phyloP scores from a whole-genome alignment of 1,140 invertebrate species.

The Drosophila biarmipes region DNA sequence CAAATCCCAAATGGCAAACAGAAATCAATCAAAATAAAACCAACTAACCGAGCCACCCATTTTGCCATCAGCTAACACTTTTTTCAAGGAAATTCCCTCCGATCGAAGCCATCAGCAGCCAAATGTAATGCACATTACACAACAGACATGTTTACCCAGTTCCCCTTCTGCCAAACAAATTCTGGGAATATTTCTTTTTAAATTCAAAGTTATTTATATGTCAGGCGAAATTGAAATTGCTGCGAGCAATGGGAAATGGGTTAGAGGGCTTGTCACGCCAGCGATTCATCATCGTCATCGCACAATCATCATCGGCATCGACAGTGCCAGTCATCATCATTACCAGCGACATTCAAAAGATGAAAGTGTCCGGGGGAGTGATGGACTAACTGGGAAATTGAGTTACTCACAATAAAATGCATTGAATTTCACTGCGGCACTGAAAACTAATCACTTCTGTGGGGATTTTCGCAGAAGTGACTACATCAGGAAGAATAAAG shows the following conservation, averaged over 20 bases:
- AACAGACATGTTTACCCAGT: conserved; percentile 50
- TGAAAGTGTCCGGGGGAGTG: conserved; percentile 41
- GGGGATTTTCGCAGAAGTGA: not conserved
- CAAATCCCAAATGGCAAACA: conserved; percentile 51
- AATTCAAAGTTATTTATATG: conserved; percentile 80
- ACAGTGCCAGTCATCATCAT: conserved; percentile 40
- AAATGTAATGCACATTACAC: conserved; percentile 59
- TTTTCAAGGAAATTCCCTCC: conserved; percentile 31
- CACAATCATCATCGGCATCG: conserved; percentile 32
- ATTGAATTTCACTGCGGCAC: not conserved
- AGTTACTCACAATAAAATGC: conserved; percentile 16
- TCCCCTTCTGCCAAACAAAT: conserved; percentile 22
- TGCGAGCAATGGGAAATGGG: conserved; percentile 8
- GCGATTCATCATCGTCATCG: conserved; percentile 68
- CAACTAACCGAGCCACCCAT: conserved; percentile 24
- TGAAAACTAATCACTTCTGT: conserved; percentile 9
- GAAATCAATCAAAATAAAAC: conserved; percentile 60
- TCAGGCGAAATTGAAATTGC: conserved; percentile 67
- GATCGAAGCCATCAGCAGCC: conserved; percentile 44
- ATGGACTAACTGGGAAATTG: conserved; percentile 36
- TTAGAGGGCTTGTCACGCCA: conserved; percentile 35
- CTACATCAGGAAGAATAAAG: not conserved
- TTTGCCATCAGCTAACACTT: conserved; percentile 27
- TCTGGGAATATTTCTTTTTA: conserved; percentile 52
- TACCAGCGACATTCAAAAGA: conserved; percentile 44